Evolutionary conservation across 35 echinoderm and acorn worm species (phyloP).

Genomic region (Hemicentrotus pulcherrimus): DNA sequence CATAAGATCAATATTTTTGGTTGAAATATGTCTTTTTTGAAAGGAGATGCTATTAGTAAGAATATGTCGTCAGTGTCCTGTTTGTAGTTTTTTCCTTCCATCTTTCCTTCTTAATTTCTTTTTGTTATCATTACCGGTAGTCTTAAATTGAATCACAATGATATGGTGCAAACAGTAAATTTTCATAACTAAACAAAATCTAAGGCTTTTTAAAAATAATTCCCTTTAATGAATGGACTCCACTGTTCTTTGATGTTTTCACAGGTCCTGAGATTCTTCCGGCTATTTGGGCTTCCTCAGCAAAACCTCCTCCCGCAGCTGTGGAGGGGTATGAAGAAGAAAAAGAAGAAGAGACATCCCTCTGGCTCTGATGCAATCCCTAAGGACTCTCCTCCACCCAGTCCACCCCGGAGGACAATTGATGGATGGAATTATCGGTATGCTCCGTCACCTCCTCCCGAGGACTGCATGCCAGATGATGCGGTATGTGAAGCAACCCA

Average conservation of each 20-base stretch:
- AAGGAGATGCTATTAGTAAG: not conserved
- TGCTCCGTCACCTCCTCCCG: conserved; percentile 76
- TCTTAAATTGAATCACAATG: not conserved
- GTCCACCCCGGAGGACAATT: conserved; percentile 66
- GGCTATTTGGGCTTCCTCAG: conserved; percentile 77
- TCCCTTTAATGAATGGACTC: not conserved
- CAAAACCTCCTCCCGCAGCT: conserved; percentile 85
- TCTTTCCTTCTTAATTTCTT: not conserved
- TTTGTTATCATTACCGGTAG: not conserved
- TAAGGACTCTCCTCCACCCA: conserved; percentile 53
- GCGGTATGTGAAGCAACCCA: conserved; percentile 59
- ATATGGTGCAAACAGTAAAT: not conserved
- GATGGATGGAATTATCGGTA: conserved; percentile 75
- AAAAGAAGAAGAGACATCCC: conserved; percentile 75
- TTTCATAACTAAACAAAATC: not conserved
- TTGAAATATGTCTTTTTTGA: not conserved
- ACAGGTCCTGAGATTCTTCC: conserved; percentile 89
- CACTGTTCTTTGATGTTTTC: not conserved
- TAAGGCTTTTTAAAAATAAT: not conserved
- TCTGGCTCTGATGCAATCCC: conserved; percentile 48
- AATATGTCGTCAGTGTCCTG: not conserved
- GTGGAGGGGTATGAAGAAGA: conserved; percentile 92
- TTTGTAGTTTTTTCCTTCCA: not conserved
- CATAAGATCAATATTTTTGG: too few relatives aligned
- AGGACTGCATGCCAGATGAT: conserved; percentile 87